phyloP scores from a whole-genome alignment of 2,888 invertebrate species.

The Scaptomyza reducta region DNA sequence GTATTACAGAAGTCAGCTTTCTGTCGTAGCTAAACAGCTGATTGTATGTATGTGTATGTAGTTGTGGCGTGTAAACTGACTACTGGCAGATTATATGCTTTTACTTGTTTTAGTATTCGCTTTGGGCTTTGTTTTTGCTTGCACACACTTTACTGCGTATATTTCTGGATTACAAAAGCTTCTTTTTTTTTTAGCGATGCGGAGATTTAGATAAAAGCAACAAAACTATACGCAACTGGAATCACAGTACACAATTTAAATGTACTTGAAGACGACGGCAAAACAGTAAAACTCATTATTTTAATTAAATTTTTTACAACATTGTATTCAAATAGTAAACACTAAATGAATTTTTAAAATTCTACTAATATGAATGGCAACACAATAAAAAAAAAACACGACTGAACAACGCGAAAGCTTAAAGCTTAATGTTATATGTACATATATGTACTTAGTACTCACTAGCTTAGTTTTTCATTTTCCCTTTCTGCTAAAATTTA shows the following conservation, averaged over 20 bases:
- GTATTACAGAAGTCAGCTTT: conserved; percentile 44
- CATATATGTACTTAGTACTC: conserved; percentile 20
- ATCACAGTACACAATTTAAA: neutral
- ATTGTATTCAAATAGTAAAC: conserved; percentile 10
- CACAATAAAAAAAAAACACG: conserved; percentile 51
- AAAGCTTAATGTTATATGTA: conserved; percentile 62
- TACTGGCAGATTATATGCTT: conserved; percentile 11
- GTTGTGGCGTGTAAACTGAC: neutral
- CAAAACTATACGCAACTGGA: conserved; percentile 4
- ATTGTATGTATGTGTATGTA: conserved; percentile 6
- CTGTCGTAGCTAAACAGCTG: conserved; percentile 39
- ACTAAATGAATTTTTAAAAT: conserved; percentile 1
- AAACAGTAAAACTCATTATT: neutral
- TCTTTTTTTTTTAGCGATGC: conserved; percentile 11
- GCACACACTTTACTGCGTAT: conserved; percentile 23
- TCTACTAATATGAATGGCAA: conserved; percentile 14
- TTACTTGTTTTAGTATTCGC: conserved; percentile 16
- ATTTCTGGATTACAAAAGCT: conserved; percentile 36
- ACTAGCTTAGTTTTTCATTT: conserved; percentile 40
- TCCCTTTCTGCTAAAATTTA: conserved; percentile 18
- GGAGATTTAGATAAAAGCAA: conserved; percentile 9
- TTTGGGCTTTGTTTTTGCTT: conserved; percentile 23
- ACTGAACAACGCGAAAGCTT: conserved; percentile 63
- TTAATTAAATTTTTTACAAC: neutral
- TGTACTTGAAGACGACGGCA: neutral